Base-by-base conservation (phyloP, 2,797 vertebrate species). In the Serranus cabrilla region DNA sequence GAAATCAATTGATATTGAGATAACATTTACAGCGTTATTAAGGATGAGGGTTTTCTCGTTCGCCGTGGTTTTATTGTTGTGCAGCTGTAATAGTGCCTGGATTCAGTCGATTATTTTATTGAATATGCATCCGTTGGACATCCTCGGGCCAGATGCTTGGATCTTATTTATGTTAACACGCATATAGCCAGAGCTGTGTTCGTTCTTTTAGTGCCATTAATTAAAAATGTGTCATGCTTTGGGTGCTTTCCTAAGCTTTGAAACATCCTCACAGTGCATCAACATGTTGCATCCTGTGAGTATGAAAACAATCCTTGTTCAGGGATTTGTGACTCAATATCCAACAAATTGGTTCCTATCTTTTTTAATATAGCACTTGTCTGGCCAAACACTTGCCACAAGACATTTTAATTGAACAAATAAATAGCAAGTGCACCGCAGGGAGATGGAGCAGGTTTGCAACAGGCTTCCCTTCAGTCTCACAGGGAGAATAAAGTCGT, bases 401-500 rank as follows among this genome's bases (percentile, higher is more conserved):
- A 89, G 80, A 80, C 82, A 66, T 87, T 89, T 85, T 89, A 92
- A 92, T 88, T 88, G 81, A 88, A 84, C 80, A 88, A 86, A 92
- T 89, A 90, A 90, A 91, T 78, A 87, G 67, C 43, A 69, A 84
- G 77, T 39, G 64, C 65, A 70, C 84, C 51, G 4, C 50, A 4
- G 78, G 86, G 87, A 76, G 71, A 68, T n/a, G 61, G 54, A 52
- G 68, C 78, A 64, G 74, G 81, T 73, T 78, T 80, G 76, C 79
- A 79, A 76, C 72, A 84, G 84, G 83, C 81, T 76, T 87, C 70
- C 51, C 69, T 82, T 90, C 74, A 75, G 87, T 87, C 86, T 86
- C 81, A 81, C 20, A 34, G 66, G 57, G 74, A 74, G 82, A 81
- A 83, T 82, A 81, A 86, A 91, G 87, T 55, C 82, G 76, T 90